Conservation (phyloP, 2,113 vertebrate genomes). For the Cyanoderma ruficeps region DNA sequence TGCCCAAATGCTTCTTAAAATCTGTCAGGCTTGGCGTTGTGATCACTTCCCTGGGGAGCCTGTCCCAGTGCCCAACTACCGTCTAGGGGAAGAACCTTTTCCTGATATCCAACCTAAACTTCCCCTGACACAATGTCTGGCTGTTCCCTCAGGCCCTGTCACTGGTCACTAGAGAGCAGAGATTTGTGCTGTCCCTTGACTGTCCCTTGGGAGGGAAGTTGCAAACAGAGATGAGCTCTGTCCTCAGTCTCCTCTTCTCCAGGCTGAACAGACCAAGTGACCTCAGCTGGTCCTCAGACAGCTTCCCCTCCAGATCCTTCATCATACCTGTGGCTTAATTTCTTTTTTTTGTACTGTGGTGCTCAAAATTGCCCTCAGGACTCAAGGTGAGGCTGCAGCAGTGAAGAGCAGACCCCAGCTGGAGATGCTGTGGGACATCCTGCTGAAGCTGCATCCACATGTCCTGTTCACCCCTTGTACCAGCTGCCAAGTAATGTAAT, state of each 20-base stretch:
- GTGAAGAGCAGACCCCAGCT: background rate
- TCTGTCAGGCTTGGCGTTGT: background rate
- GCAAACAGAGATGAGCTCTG: background rate
- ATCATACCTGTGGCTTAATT: background rate
- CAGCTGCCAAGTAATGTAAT: background rate
- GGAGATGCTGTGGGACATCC: background rate
- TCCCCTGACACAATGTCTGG: background rate
- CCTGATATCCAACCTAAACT: background rate
- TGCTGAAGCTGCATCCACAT: background rate
- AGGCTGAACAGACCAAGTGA: background rate
- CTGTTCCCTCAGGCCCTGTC: too few relatives aligned
- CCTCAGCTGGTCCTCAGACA: background rate
- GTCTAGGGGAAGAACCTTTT: background rate
- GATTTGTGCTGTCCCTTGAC: rapidly evolving
- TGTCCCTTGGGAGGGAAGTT: background rate
- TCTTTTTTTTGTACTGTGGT: background rate
- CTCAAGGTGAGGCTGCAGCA: background rate
- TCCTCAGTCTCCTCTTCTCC: too few relatives aligned
- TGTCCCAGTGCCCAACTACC: background rate
- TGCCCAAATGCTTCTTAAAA: background rate
- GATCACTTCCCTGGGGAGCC: background rate
- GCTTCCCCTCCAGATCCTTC: background rate
- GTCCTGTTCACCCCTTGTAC: rapidly evolving
- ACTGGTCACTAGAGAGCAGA: background rate
- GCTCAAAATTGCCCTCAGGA: background rate